Evolutionary conservation across 2,888 invertebrate species (phyloP).

Genomic region (Spilarctia lutea): DNA sequence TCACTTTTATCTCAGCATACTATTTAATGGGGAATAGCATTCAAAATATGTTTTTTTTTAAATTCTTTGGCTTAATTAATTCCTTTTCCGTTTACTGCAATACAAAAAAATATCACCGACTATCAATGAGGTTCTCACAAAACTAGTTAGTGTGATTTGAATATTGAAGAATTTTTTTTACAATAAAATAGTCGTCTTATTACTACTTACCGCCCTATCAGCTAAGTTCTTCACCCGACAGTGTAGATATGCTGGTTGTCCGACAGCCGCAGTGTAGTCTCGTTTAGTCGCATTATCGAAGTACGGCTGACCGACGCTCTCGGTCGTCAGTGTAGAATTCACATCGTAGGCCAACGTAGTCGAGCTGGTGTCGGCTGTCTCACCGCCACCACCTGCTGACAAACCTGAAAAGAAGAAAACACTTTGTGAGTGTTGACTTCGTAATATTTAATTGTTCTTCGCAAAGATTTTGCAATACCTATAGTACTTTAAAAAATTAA

Average conservation of each 20-base stretch:
- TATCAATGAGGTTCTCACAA: background rate
- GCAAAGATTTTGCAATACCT: no score
- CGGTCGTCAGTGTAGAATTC: slow-evolving; percentile 71
- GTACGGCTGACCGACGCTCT: slow-evolving; percentile 93
- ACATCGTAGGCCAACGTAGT: slow-evolving; percentile 53
- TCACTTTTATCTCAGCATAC: background rate
- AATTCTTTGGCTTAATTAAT: background rate
- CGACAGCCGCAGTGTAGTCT: slow-evolving; percentile 94
- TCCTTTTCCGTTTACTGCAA: background rate
- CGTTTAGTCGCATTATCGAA: slow-evolving; percentile 94
- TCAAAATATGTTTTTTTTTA: background rate
- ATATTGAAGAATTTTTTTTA: background rate
- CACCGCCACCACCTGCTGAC: slow-evolving; percentile 72
- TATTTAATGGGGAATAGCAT: background rate
- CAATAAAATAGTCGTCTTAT: background rate
- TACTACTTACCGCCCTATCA: slow-evolving; percentile 92
- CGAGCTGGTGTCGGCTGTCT: slow-evolving; percentile 56
- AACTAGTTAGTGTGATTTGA: background rate
- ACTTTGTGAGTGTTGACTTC: background rate
- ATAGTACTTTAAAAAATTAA: no score
- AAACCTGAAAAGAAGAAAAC: slow-evolving; percentile 59
- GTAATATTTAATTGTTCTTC: background rate
- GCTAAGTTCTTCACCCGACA: slow-evolving; percentile 95
- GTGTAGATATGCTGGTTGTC: slow-evolving; percentile 94
- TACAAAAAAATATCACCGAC: background rate